A percentile compares a stretch with the other conserved stretches of the same genome.
Evolutionary conservation across 2,888 invertebrate genomes (phyloP).

Genomic region (Xestia sexstrigata): DNA sequence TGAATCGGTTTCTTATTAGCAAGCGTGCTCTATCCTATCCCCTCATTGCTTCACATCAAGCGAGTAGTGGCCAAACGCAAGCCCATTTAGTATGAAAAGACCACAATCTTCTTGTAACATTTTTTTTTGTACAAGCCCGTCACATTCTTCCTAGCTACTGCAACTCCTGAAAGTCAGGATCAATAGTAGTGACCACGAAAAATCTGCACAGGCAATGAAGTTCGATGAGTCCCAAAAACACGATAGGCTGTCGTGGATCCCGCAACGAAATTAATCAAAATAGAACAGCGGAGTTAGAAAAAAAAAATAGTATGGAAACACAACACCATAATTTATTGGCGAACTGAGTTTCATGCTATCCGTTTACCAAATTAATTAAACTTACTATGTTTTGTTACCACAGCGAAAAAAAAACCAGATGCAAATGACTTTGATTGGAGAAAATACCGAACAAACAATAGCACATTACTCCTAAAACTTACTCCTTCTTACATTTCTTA

Average conservation of each 20-base stretch:
- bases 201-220: background rate
- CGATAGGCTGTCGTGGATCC: background rate
- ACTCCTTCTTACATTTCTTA: background rate
- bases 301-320: background rate
- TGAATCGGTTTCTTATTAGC: too few relatives aligned
- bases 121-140: background rate
- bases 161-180: background rate
- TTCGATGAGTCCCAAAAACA: background rate
- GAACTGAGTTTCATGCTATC: background rate
- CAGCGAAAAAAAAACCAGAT: background rate
- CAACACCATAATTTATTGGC: background rate
- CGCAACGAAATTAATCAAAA: background rate
- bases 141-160: too few relatives aligned
- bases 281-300: background rate
- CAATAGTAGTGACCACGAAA: background rate
- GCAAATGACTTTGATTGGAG: background rate
- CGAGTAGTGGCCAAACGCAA: too few relatives aligned
- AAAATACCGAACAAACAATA: background rate
- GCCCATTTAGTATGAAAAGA: too few relatives aligned
- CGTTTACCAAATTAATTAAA: background rate
- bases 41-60: too few relatives aligned
- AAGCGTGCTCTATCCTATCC: too few relatives aligned
- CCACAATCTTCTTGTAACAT: too few relatives aligned
- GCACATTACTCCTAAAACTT: background rate
- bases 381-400: background rate